Evolutionary conservation across 2,113 vertebrate species (phyloP), one percentile per base, ranked within the genome.

Genomic region (Actenoides lindsayi): DNA sequence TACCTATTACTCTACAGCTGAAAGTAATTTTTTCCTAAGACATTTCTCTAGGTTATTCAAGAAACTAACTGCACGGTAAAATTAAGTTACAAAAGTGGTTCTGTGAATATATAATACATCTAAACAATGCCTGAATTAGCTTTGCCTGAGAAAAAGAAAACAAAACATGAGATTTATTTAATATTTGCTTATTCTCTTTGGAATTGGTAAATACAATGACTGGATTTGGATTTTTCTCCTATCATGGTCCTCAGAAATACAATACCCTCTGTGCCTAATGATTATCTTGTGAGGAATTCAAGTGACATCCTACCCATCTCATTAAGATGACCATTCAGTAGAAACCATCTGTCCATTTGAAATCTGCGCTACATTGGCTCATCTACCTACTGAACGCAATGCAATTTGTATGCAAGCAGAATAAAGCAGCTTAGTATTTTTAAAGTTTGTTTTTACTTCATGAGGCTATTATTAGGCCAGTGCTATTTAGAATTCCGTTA

Each of bases 401-500:
- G 81, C 85, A 82, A 90, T 96, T 96, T 91, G 60, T 93, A 97
- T 94, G 97, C 96, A 97, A 97, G 93, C 83, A 97, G 94, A 98
- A 98, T 95, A 96, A 96, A 83, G 71, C 88, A 96, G 77, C 65
- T 95, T 90, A 93, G 79, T 83, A 96, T 93, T 96, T 97, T 96
- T 93, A 97, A 73, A 77, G 90, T 74, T 96, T 71, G 37, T 54
- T 97, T 98, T 97, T 83, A 94, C 50, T 60, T 93, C 69, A 71
- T 39, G 60, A 96, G 89, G 95, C 98, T 97, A 97, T 90, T 84
- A 91, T 71, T 83, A 69, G 96, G 97, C 96, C 96, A 98, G 73
- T 70, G 97, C 94, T 97, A 97, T 97, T 98, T 95, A 97, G 96
- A 97, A 97, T 97, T 98, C 96, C 93, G 95, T 96, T 95, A 96